phyloP scores from a whole-genome alignment of 2,888 invertebrate species.

The Cheilosia vernalis region DNA sequence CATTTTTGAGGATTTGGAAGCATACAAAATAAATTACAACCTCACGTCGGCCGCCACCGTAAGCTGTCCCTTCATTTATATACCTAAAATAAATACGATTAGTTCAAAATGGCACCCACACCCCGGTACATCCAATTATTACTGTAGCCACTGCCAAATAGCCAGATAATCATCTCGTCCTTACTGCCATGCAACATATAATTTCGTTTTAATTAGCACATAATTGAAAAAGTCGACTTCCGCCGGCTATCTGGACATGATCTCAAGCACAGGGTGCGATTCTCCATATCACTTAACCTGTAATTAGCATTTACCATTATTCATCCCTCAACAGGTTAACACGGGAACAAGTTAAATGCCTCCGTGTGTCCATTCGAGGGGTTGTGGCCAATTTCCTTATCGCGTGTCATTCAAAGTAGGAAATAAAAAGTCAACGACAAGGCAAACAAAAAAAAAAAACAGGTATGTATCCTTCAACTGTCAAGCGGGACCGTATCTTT shows the following conservation, averaged over 20 bases:
- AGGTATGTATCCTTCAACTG: constrained; percentile 33
- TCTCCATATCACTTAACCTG: constrained; percentile 63
- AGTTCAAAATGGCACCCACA: no score
- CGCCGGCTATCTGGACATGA: constrained; percentile 57
- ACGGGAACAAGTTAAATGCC: constrained; percentile 38
- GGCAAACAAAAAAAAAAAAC: constrained; percentile 11
- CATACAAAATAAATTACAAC: no score
- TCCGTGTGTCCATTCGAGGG: constrained; percentile 60
- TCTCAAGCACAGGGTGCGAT: constrained; percentile 59
- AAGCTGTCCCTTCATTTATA: no score
- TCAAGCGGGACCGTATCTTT: constrained; percentile 37
- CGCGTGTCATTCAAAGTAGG: constrained; percentile 71
- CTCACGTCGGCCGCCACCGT: no score
- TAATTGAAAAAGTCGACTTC: constrained; percentile 66
- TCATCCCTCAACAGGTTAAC: constrained; percentile 73
- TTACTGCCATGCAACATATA: constrained; percentile 45
- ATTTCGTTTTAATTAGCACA: constrained; percentile 65
- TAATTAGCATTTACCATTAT: constrained; percentile 67
- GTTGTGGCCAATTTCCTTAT: constrained; percentile 72
- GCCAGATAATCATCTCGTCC: constrained; percentile 27
- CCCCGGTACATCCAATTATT: background rate
- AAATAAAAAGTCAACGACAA: constrained; percentile 71
- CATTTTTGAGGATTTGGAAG: no score
- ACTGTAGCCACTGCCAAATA: constrained; percentile 16
- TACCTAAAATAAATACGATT: no score